Conservation (phyloP, 2,797 vertebrate species). For the Chloroceryle inda region DNA sequence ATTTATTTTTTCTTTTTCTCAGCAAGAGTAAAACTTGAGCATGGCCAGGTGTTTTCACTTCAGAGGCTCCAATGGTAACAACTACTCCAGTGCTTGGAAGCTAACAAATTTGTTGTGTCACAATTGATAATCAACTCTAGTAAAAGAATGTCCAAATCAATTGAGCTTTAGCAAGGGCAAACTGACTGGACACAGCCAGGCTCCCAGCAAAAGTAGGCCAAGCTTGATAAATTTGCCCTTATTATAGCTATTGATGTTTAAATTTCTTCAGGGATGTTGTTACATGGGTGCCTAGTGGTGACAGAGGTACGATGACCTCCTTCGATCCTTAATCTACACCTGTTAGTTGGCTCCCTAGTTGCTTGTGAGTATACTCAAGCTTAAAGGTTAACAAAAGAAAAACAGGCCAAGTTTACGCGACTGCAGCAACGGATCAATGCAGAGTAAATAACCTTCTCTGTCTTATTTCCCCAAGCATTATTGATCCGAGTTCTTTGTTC, state of each 20-base stretch:
- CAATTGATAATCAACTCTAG: conserved; percentile 88
- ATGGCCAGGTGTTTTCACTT: conserved; percentile 79
- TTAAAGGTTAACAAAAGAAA: conserved; percentile 99
- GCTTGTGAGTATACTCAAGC: conserved; percentile 94
- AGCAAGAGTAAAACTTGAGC: conserved; percentile 41
- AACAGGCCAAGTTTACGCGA: conserved; percentile 92
- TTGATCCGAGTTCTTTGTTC: conserved; percentile 92
- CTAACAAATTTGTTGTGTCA: conserved; percentile 91
- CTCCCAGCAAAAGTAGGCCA: conserved; percentile 82
- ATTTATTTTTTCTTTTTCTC: not conserved
- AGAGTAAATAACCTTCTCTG: conserved; percentile 99
- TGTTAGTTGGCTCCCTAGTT: conserved; percentile 96
- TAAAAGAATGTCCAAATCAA: conserved; percentile 91
- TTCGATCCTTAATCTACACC: conserved; percentile 99
- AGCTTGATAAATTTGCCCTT: conserved; percentile 91
- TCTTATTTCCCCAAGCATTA: conserved; percentile 99
- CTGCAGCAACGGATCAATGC: conserved; percentile 96
- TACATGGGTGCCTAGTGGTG: conserved; percentile 89
- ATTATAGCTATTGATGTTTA: conserved; percentile 94
- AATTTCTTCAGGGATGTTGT: conserved; percentile 92
- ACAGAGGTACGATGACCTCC: conserved; percentile 92
- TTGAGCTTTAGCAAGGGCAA: conserved; percentile 87
- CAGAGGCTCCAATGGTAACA: conserved; percentile 65
- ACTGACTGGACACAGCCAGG: conserved; percentile 80
- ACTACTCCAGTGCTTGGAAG: conserved; percentile 78